Evolutionary conservation across 1,140 invertebrate species (phyloP), one percentile per base, ranked within the genome.

Genomic region (Linepithema humile): DNA sequence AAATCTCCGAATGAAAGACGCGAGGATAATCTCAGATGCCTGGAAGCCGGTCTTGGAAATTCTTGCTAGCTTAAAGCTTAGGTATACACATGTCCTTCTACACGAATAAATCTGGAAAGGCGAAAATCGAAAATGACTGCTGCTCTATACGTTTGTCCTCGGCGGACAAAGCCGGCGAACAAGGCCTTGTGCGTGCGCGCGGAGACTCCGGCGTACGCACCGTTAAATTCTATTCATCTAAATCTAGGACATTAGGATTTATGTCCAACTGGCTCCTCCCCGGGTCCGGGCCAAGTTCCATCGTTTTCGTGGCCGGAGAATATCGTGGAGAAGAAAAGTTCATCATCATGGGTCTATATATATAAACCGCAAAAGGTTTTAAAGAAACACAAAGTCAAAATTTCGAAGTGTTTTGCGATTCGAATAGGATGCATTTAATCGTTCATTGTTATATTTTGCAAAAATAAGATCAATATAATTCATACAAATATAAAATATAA

Each of bases 181-280:
- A 59, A 12, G 45, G 26, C 43, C 74, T 80, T 45, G 59, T 48
- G 32, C 65, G 64, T 67, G 29, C 50, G 80, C 6, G 23, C 20
- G n/a, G 32, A 77, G 65, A 70, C 29, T 48, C 26, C n/a, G 38
- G 57, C 60, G 60, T 64, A 80, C 83, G 83, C 88, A 85, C 85
- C 84, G 88, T 90, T 89, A 83, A 82, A 82, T 55, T 64, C 88
- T 87, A 89, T 89, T 89, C 88, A 88, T 89, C 88, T 89, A 89
- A 70, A 73, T 89, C 88, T 89, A 89, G 70, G 82, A 89, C 74
- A 82, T 82, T 82, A 48, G 73, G 83, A 86, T 88, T 89, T 89
- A 89, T 89, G 85, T 80, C 53, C 77, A 82, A 83, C 38, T 12
- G 69, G 75, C 60, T 86, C 60, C 82, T 75, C 85, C 74, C 69